Conservation (phyloP, 1,140 invertebrate genomes). For the Cydia fagiglandana region DNA sequence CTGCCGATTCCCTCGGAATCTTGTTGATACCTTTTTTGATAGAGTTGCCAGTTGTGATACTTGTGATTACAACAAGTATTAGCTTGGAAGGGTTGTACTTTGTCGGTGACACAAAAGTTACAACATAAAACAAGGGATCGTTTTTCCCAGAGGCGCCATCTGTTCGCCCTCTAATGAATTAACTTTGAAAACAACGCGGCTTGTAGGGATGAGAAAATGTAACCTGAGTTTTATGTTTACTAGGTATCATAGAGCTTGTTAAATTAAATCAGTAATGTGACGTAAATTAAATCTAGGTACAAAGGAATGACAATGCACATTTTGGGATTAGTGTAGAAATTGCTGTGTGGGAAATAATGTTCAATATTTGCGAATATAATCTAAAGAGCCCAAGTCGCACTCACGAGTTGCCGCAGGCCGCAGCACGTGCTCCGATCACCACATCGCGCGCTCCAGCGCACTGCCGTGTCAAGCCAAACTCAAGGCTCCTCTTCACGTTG, state of each 20-base stretch:
- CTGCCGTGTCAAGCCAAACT: too few species aligned
- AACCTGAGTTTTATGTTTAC: constrained; percentile 5
- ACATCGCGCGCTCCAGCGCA: constrained; percentile 72
- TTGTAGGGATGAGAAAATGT: constrained; percentile 15
- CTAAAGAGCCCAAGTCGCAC: too few species aligned
- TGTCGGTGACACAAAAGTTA: constrained; percentile 29
- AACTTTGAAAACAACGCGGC: constrained; percentile 30
- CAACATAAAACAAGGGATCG: constrained; percentile 30
- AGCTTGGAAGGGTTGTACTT: constrained; percentile 25
- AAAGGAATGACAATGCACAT: background rate
- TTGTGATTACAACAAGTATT: constrained; percentile 11
- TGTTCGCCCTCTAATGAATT: constrained; percentile 29
- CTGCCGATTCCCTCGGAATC: background rate
- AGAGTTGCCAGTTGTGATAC: background rate
- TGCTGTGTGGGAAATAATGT: too few species aligned
- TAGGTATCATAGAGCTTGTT: constrained; percentile 6
- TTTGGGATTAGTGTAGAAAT: too few species aligned
- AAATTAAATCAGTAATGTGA: background rate
- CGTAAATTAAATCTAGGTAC: background rate
- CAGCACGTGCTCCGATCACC: constrained; percentile 76
- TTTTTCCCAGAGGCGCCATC: constrained; percentile 32
- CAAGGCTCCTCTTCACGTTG: too few species aligned
- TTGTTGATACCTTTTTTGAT: background rate
- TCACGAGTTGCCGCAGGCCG: constrained; percentile 75
- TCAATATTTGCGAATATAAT: too few species aligned